Evolutionary conservation across 2,888 invertebrate species (phyloP), one percentile per base, ranked within the genome.

Genomic region (Iphiclides podalirius): DNA sequence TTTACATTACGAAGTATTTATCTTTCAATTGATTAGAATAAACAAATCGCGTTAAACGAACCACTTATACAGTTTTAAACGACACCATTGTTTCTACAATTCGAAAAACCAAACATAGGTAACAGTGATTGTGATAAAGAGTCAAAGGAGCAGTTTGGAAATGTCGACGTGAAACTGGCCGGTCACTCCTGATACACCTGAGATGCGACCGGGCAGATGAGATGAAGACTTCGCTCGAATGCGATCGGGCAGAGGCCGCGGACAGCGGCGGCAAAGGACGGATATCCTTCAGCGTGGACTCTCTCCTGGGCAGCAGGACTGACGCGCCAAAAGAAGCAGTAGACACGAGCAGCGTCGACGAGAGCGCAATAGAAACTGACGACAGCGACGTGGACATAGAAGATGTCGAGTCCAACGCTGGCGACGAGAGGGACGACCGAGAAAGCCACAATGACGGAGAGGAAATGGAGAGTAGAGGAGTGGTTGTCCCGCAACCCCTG

Each of bases 211-310:
- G 75, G 74, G 74, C 65, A 85, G 79, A 82, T 86, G 87, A 87
- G 72, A 88, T 88, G 88, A 88, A 87, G 86, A 87, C 88, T 60
- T 74, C 87, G 81, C 80, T 88, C 68, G 87, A 87, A 75, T 84
- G 84, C 75, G 87, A 88, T 73, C 82, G 86, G 66, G 75, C 82
- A 60, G 88, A 88, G 56, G 73, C 84, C 80, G 84, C 85, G 61
- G 86, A 86, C 41, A 79, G 72, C 66, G 81, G 90, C 65, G 80
- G 90, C 56, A 92, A 91, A 70, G 89, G 92, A 60, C 92, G 93
- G 63, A 93, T 94, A 68, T 93, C 93, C 53, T 94, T 94, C 75
- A 94, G 93, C 79, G 93, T 94, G 39, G 94, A 94, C 75, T 90
- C 93, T 0, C 69, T 94, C 14, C 72, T 94, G 26, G 81, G 85